phyloP scores from a whole-genome alignment of 2,888 invertebrate species.

The Eristalis intricaria region DNA sequence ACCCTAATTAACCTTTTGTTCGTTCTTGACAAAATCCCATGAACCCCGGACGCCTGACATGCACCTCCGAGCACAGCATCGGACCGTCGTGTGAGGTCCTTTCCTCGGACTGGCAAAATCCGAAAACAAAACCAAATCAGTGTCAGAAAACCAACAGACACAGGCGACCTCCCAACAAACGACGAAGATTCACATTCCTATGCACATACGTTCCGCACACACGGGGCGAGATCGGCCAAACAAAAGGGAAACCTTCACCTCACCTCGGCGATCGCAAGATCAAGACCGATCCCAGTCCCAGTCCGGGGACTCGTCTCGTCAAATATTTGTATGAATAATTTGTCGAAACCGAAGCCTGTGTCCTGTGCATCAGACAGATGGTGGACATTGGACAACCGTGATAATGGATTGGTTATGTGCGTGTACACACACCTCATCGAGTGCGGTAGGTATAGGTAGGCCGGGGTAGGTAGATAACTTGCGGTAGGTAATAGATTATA shows the following conservation, averaged over 20 bases:
- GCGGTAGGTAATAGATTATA: constrained; percentile 65
- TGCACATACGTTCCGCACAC: constrained; percentile 4
- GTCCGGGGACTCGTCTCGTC: constrained; percentile 31
- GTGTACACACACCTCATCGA: constrained; percentile 9
- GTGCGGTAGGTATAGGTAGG: constrained; percentile 39
- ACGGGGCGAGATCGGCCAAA: constrained; percentile 23
- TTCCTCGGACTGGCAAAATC: not conserved
- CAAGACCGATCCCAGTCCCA: constrained; percentile 4
- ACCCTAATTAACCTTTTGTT: constrained; percentile 56
- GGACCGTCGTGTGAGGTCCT: constrained; percentile 47
- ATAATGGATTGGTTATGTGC: constrained; percentile 54
- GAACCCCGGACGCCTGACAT: not conserved
- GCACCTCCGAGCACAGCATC: not conserved
- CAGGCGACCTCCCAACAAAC: not conserved
- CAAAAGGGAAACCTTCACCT: not conserved
- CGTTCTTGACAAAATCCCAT: constrained; percentile 7
- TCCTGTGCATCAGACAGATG: constrained; percentile 22
- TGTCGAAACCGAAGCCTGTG: constrained; percentile 31
- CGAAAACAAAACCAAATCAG: constrained; percentile 6
- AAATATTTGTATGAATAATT: constrained; percentile 70
- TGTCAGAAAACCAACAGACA: constrained; percentile 21
- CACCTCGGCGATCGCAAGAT: not conserved
- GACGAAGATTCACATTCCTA: constrained; percentile 26
- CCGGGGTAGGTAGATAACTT: constrained; percentile 48
- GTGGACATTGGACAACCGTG: constrained; percentile 32